Evolutionary conservation across 2,797 vertebrate species (phyloP).

Genomic region (Borostomias antarcticus): DNA sequence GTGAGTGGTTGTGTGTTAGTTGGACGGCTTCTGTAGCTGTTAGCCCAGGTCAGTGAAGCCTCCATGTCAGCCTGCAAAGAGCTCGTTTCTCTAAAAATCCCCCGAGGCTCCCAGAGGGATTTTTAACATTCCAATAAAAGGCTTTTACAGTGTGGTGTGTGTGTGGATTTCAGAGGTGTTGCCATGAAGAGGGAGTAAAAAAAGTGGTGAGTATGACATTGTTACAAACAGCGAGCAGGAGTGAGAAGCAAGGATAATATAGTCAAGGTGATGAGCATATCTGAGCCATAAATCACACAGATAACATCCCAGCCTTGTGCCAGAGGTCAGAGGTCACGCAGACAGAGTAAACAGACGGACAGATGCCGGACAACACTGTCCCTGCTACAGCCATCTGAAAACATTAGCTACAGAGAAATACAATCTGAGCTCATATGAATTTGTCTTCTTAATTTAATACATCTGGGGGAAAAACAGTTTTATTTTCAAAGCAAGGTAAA

Average conservation of each 20-base stretch:
- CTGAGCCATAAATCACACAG: slow-evolving; percentile 53
- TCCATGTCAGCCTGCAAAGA: slow-evolving; percentile 42
- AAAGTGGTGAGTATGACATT: slow-evolving; percentile 39
- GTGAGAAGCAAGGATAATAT: background rate
- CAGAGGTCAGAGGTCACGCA: slow-evolving; percentile 5
- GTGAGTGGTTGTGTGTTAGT: background rate
- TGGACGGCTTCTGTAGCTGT: too few species aligned
- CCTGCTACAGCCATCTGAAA: too few species aligned
- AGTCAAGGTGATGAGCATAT: slow-evolving; percentile 25
- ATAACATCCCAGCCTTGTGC: background rate
- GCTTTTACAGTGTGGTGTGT: slow-evolving; percentile 74
- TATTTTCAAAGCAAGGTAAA: background rate
- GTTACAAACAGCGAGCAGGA: slow-evolving; percentile 21
- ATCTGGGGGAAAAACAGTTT: background rate
- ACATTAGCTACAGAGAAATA: too few species aligned
- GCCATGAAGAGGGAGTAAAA: slow-evolving; percentile 11
- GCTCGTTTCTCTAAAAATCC: slow-evolving; percentile 53
- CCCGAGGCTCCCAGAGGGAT: slow-evolving; percentile 65
- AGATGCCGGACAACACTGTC: background rate
- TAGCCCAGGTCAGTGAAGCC: slow-evolving; percentile 27
- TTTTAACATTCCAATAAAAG: slow-evolving; percentile 77
- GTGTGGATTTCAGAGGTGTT: slow-evolving; percentile 21
- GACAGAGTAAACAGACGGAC: slow-evolving; percentile 21
- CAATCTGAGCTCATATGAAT: too few species aligned
- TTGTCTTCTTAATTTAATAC: too few species aligned